Evolutionary conservation across 2,888 invertebrate species (phyloP), one percentile per base, ranked within the genome.

Genomic region (Napeogenes sylphis): DNA sequence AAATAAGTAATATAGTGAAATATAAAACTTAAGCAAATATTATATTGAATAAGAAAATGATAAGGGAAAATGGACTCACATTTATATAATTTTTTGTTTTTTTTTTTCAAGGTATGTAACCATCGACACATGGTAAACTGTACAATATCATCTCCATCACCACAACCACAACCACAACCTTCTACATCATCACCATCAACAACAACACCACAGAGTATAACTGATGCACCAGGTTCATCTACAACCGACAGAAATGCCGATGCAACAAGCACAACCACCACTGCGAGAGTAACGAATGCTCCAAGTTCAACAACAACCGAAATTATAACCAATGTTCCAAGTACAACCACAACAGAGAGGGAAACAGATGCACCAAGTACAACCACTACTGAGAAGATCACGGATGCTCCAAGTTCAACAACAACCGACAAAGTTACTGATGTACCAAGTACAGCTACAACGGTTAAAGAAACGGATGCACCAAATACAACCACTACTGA

Each of bases 121-220:
- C 42, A 42, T 35, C n/a, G 14, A 13, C 38, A 55, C 42, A 6
- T 21, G n/a, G 55, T 55, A 3, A 55, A 55, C 4, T 55, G 55
- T 38, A 55, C 63, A 30, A 58, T 63, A 45, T 47, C 56, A 4
- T 32, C 51, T 8, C 64, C 62, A 4, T 35, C 65, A 0, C 35
- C 35, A 66, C 65, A 21, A 59, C 62, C 46, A 51, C 56, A 35
- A 45, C 51, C n/a, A n/a, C n/a, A 21, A 21, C 21, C 21, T 21
- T 21, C 21, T 21, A 21, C 21, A 21, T 21, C 21, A 21, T 21
- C 21, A n/a, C 30, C 21, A 5, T 35, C 65, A 0, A 66, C 65
- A 21, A 59, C 60, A 55, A 51, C 58, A 35, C 35, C 51, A 30
- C 30, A 3, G 10, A 38, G 14, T 8, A 12, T 47, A n/a, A 56